A percentile compares a stretch with the other conserved stretches of the same genome.
phyloP scores from a whole-genome alignment of 2,113 vertebrate genomes.

The Neolamprologus ventralis region DNA sequence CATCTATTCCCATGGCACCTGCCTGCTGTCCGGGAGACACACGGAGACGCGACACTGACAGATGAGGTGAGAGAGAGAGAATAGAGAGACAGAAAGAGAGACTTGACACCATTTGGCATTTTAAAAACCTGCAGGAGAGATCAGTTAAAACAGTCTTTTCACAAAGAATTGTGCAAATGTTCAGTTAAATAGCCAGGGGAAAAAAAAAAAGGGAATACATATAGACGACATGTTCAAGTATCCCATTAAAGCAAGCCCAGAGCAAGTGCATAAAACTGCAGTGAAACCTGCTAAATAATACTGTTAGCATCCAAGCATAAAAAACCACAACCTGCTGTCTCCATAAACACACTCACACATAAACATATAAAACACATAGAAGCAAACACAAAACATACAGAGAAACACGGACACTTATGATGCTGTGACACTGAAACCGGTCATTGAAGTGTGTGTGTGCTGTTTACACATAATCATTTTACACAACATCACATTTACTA shows the following conservation, averaged over 20 bases:
- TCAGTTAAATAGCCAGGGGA: neutral
- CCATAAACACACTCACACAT: neutral
- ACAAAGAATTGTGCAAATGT: neutral
- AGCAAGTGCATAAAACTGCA: neutral
- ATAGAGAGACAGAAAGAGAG: neutral
- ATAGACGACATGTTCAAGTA: neutral
- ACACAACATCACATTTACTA: neutral
- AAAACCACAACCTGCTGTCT: slow-evolving; percentile 31
- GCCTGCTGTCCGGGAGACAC: slow-evolving; percentile 59
- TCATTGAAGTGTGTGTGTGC: neutral
- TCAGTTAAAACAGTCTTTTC: neutral
- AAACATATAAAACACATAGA: neutral
- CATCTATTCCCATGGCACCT: slow-evolving; percentile 52
- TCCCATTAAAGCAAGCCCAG: neutral
- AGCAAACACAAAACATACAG: neutral
- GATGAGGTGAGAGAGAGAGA: slow-evolving; percentile 31
- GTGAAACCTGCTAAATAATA: neutral
- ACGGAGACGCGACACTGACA: slow-evolving; percentile 44
- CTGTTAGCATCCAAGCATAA: neutral
- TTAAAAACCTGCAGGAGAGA: slow-evolving; percentile 37
- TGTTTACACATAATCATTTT: neutral
- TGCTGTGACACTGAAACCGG: neutral
- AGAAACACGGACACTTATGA: neutral
- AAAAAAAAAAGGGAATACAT: neutral
- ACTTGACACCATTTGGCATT: neutral